These are phyloP conservation scores for Leptothorax acervorum DNA, from an alignment of 2,888 invertebrate genomes.

Conservation along the genomic window DNA sequence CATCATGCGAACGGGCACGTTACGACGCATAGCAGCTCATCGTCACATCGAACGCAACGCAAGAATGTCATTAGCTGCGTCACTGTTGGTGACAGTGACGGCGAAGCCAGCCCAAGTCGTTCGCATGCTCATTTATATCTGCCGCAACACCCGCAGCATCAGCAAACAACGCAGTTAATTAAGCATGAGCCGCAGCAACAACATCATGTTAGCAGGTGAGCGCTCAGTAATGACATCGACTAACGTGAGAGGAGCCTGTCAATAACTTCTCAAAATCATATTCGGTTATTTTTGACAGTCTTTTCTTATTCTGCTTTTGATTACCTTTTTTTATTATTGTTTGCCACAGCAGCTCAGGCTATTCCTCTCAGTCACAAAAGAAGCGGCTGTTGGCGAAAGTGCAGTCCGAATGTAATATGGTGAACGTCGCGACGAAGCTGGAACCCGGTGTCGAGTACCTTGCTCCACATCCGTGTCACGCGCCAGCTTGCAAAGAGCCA, in stretches of 20 bases:
- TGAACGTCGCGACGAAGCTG: constrained; percentile 88
- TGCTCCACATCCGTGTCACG: constrained; percentile 85
- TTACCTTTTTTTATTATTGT: not conserved
- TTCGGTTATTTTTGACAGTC: not conserved
- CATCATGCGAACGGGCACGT: constrained; percentile 73
- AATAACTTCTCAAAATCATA: not conserved
- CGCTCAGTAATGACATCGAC: not conserved
- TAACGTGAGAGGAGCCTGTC: not conserved
- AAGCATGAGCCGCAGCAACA: constrained; percentile 87
- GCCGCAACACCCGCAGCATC: constrained; percentile 82
- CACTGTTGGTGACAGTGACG: constrained; percentile 92
- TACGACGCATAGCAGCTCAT: constrained; percentile 65
- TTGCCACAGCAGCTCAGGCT: constrained; percentile 81
- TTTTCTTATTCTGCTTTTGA: not conserved
- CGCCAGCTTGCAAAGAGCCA: constrained; percentile 87
- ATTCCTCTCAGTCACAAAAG: constrained; percentile 93
- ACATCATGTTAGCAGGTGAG: constrained; percentile 82
- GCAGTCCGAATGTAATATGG: constrained; percentile 90
- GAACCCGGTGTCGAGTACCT: constrained; percentile 87
- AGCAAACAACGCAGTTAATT: constrained; percentile 85
- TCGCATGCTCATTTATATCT: constrained; percentile 83
- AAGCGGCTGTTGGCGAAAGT: constrained; percentile 95
- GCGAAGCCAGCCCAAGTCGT: constrained; percentile 88
- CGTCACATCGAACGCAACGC: constrained; percentile 85
- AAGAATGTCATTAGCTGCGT: constrained; percentile 93